Conservation (phyloP, 2,113 vertebrate genomes). For the Pogonocichla stellata region DNA sequence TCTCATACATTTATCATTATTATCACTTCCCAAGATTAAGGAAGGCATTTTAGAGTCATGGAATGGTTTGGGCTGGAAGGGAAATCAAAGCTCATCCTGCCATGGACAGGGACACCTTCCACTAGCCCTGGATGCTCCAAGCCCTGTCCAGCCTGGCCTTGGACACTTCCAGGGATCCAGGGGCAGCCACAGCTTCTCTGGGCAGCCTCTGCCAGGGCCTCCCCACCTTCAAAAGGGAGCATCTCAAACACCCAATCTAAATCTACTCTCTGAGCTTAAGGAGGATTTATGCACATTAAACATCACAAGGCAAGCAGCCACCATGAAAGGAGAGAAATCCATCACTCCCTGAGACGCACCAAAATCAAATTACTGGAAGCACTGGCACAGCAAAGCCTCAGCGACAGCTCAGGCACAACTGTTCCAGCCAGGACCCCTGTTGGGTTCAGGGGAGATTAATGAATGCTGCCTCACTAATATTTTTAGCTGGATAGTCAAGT, state of each 20-base stretch:
- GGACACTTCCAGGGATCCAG: neutral
- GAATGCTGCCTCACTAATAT: neutral
- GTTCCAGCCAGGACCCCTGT: neutral
- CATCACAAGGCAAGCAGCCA: neutral
- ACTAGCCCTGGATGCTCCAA: accelerated
- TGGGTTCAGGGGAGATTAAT: neutral
- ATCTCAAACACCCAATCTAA: neutral
- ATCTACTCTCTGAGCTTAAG: neutral
- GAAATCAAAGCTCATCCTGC: neutral
- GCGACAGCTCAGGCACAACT: neutral
- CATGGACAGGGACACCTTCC: neutral
- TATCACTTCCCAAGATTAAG: neutral
- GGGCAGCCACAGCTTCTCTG: neutral
- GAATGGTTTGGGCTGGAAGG: neutral
- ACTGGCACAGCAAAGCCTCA: neutral
- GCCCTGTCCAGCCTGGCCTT: accelerated
- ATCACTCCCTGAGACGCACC: neutral
- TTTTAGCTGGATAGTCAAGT: neutral
- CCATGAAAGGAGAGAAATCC: neutral
- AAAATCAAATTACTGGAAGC: neutral
- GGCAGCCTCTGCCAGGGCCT: neutral
- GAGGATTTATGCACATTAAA: neutral
- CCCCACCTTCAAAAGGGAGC: neutral
- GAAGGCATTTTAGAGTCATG: neutral
- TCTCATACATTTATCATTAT: neutral